These are phyloP conservation scores for Vulpes lagopus DNA, from an alignment of 2,113 vertebrate genomes.

Conservation along the genomic window DNA sequence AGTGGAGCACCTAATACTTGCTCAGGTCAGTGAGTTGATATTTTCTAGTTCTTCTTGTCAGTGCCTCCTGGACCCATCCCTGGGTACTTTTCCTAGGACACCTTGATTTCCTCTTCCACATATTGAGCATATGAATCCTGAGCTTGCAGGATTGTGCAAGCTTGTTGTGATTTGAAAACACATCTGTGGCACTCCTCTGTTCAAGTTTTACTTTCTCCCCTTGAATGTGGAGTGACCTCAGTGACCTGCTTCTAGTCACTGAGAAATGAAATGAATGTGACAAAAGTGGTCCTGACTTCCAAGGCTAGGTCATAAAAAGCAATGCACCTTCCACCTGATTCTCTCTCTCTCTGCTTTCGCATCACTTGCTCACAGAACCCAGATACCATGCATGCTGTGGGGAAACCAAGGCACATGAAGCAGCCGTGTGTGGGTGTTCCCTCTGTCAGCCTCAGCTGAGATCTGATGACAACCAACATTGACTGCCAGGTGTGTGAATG, in stretches of 20 bases:
- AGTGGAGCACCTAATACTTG: background rate
- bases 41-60: background rate
- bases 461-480: background rate
- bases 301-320: background rate
- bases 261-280: background rate
- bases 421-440: accelerated
- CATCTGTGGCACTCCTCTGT: background rate
- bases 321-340: background rate
- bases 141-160: background rate
- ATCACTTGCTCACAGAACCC: background rate
- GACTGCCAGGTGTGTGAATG: accelerated
- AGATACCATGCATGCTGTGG: background rate
- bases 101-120: background rate
- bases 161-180: background rate
- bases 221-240: background rate
- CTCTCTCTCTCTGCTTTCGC: too few species aligned
- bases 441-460: background rate
- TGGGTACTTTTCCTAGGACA: background rate
- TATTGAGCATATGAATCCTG: background rate
- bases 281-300: too few species aligned
- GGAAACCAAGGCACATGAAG: background rate
- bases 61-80: background rate
- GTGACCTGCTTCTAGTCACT: background rate
- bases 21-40: background rate
- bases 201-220: background rate